Conservation (phyloP, 2,113 vertebrate species). For the Phainopepla nitens region DNA sequence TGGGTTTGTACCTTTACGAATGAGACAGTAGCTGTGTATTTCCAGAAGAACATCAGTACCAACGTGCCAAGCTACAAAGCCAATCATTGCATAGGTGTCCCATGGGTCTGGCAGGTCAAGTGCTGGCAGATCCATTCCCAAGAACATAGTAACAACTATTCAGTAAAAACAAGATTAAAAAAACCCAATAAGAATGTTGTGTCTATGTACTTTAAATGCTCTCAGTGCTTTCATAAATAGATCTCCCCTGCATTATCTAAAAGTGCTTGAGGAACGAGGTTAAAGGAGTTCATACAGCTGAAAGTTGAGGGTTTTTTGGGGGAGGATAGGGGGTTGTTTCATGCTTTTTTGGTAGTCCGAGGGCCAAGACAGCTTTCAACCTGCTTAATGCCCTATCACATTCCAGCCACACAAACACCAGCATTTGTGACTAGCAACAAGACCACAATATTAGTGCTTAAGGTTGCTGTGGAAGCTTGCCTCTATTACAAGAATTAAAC, state of each 20-base stretch:
- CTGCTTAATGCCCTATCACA: not conserved
- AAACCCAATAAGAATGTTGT: accelerated
- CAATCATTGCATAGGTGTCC: slow-evolving; percentile 77
- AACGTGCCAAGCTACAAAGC: slow-evolving; percentile 82
- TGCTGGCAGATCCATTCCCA: slow-evolving; percentile 82
- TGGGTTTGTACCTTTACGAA: slow-evolving; percentile 68
- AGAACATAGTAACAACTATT: slow-evolving; percentile 73
- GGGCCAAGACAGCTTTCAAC: not conserved
- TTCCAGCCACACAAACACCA: not conserved
- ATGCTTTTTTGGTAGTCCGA: not conserved
- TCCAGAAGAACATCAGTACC: slow-evolving; percentile 76
- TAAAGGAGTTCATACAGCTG: not conserved
- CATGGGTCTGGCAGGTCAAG: slow-evolving; percentile 75
- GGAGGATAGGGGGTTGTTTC: not conserved
- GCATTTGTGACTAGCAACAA: not conserved
- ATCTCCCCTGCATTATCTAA: not conserved
- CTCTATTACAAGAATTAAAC: not conserved
- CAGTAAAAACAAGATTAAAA: not conserved
- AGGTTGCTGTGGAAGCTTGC: not conserved
- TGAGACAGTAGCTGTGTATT: slow-evolving; percentile 73
- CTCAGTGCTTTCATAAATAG: not conserved
- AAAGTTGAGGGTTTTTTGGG: not conserved
- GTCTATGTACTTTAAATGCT: not conserved
- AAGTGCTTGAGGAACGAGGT: not conserved
- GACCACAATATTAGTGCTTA: not conserved